Percentiles rank a stretch among this genome's conserved stretches.
Conservation (phyloP, 2,888 invertebrate genomes). For the Ceratothoa steindachneri region DNA sequence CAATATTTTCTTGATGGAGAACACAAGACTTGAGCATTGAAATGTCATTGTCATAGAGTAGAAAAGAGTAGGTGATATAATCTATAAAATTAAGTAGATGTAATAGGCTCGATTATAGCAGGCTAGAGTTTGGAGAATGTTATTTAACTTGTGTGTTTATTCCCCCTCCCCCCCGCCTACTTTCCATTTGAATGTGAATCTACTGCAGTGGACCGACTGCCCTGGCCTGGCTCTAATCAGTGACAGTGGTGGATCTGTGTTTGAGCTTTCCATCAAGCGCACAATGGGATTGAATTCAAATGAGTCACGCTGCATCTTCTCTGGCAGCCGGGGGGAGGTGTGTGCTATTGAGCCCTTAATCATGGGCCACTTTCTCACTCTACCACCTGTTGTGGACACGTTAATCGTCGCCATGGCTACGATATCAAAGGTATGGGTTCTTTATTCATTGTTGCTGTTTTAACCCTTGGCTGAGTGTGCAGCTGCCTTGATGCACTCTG, state of each 20-base stretch:
- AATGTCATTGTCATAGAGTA: too few relatives aligned
- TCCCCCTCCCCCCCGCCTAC: too few relatives aligned
- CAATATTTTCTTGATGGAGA: too few relatives aligned
- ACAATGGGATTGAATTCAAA: constrained; percentile 62
- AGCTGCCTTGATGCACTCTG: neutral
- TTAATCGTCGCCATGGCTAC: constrained; percentile 89
- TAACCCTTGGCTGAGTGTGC: neutral
- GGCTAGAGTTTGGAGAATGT: too few relatives aligned
- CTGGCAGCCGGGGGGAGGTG: constrained; percentile 94
- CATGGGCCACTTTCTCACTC: constrained; percentile 58
- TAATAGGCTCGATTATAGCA: too few relatives aligned
- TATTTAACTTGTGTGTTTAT: too few relatives aligned
- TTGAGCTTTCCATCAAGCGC: constrained; percentile 69
- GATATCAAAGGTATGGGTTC: constrained; percentile 68
- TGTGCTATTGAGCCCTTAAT: constrained; percentile 68
- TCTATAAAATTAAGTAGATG: too few relatives aligned
- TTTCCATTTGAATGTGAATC: too few relatives aligned
- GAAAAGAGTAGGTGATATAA: too few relatives aligned
- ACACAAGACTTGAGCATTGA: too few relatives aligned
- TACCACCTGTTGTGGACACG: constrained; percentile 70
- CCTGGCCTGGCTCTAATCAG: constrained; percentile 72
- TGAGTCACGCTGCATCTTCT: constrained; percentile 87
- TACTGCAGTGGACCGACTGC: constrained; percentile 71
- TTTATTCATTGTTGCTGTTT: neutral
- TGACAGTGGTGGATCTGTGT: constrained; percentile 93